Evolutionary conservation across 2,888 invertebrate species (phyloP), one percentile per base, ranked within the genome.

Genomic region (Pollenia labialis): DNA sequence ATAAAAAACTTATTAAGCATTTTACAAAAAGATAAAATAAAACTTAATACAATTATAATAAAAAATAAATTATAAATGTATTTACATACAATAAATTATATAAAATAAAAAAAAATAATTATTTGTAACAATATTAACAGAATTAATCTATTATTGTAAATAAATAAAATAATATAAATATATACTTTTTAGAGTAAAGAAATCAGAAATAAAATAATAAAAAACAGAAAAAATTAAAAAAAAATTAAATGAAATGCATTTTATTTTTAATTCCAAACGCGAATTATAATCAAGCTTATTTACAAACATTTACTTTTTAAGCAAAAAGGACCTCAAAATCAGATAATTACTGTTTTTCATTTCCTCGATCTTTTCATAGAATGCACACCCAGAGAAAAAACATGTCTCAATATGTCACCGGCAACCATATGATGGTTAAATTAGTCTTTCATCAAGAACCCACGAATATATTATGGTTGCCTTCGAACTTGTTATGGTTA

Each of bases 161-260:
- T 88, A 88, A 68, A 85, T 83, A 83, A 76, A 68, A 44, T n/a
- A 68, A 75, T 68, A 52, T 58, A 76, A 82, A 82, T 76, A 85
- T 85, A 85, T 91, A 92, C 90, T 91, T 91, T 92, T 92, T 92
- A 93, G 92, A 92, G 91, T 93, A 92, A 93, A 91, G 88, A 90
- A 89, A 88, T 88, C 85, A 80, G 75, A 85, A 88, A 88, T 79
- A 88, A 89, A 89, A 88, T 76, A 85, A 90, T 87, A 89, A 88
- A 90, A 90, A 88, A 71, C 48, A 89, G 32, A 90, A 83, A 85
- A 85, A 76, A 83, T 83, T 81, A 81, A 85, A 79, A 83, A 90
- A 90, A 90, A 89, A 88, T 90, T 89, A 90, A 89, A 90, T 32
- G 4, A 6, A 32, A 0, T 32, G 32, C 32, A 32, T 32, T 32